Evolutionary conservation across 2,113 vertebrate species (phyloP).

Genomic region (Coregonus clupeaformis): DNA sequence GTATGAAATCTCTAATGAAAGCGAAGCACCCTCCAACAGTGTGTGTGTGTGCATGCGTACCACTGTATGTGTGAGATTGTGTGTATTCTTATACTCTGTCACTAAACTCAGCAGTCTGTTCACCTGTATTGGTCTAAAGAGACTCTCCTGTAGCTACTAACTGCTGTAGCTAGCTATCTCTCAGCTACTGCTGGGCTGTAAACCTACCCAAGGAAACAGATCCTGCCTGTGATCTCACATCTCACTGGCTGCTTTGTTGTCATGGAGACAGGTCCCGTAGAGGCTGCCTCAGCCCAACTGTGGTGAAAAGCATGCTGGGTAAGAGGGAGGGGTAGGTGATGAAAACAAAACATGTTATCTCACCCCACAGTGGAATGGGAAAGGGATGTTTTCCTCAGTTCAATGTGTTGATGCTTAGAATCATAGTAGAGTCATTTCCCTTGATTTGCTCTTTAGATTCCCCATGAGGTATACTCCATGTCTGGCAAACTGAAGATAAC

Average conservation of each 20-base stretch:
- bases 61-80: not conserved
- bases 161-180: too few relatives aligned
- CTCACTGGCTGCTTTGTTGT: constrained; percentile 50
- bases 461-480: too few relatives aligned
- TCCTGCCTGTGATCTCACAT: constrained; percentile 27
- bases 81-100: not conserved
- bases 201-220: constrained; percentile 42
- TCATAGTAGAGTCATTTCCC: too few relatives aligned
- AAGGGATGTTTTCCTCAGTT: constrained; percentile 10
- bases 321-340: constrained; percentile 19
- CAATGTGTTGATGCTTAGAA: not conserved
- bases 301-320: constrained; percentile 59
- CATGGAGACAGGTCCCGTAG: constrained; percentile 65
- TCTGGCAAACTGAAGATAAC: too few relatives aligned
- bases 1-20: too few relatives aligned
- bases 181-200: too few relatives aligned
- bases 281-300: constrained; percentile 57
- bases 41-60: not conserved
- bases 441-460: not conserved
- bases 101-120: not conserved
- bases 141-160: too few relatives aligned
- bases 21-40: too few relatives aligned
- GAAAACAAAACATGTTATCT: constrained; percentile 65
- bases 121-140: too few relatives aligned
- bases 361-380: constrained; percentile 44